Evolutionary conservation across 2,888 invertebrate genomes (phyloP).

Genomic region (Octonoba sinensis): DNA sequence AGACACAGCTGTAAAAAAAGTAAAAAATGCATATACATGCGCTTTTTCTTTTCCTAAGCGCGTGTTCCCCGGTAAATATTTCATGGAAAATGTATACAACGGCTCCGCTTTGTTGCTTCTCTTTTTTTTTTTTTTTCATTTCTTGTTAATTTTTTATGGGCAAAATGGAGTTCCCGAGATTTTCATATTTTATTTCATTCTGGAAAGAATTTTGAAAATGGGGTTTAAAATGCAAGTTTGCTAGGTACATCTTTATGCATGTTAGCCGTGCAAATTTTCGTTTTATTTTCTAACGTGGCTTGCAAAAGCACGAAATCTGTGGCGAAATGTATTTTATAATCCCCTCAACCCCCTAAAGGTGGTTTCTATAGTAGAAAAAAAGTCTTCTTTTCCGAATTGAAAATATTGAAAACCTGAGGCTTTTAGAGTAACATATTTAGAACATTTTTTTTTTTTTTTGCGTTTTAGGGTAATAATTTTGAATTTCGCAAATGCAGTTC

Average conservation of each 20-base stretch:
- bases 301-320: background rate
- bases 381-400: too few relatives aligned
- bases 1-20: background rate
- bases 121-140: background rate
- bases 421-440: too few relatives aligned
- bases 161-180: constrained; percentile 3
- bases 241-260: background rate
- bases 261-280: background rate
- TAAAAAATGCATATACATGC: constrained; percentile 2
- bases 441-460: too few relatives aligned
- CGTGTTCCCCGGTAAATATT: constrained; percentile 42
- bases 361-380: too few relatives aligned
- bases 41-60: background rate
- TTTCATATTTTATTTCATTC: background rate
- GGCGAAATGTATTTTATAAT: background rate
- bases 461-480: too few relatives aligned
- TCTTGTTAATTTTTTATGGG: constrained; percentile 10
- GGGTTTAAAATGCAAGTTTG: background rate
- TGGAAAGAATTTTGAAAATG: background rate
- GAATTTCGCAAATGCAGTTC: too few relatives aligned
- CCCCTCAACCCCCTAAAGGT: too few relatives aligned
- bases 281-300: background rate
- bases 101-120: constrained; percentile 18
- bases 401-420: too few relatives aligned
- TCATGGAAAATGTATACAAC: constrained; percentile 37